These are phyloP conservation scores for Erythrolamprus reginae DNA, from an alignment of 2,113 vertebrate species.

Conservation along the genomic window DNA sequence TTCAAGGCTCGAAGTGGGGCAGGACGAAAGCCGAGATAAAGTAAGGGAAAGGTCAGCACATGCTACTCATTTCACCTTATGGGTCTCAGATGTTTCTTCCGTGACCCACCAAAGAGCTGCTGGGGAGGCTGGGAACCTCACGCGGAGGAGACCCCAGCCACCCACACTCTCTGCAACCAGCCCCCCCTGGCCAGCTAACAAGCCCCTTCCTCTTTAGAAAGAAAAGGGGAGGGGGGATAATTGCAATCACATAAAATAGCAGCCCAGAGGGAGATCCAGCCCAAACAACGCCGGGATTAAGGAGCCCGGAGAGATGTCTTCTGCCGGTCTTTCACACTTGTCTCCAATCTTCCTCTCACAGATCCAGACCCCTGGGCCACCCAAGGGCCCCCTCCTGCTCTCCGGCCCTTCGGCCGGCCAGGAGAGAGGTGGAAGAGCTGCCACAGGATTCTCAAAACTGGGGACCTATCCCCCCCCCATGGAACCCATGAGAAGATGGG, in stretches of 20 bases:
- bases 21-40: not conserved
- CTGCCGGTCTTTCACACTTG: not conserved
- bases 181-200: not conserved
- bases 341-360: not conserved
- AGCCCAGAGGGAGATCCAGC: not conserved
- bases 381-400: no score
- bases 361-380: not conserved
- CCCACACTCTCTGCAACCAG: not conserved
- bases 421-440: not conserved
- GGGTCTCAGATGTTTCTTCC: not conserved
- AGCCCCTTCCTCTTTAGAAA: not conserved
- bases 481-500: not conserved
- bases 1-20: not conserved
- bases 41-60: not conserved
- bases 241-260: not conserved
- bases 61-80: not conserved
- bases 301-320: not conserved
- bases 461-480: not conserved
- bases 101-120: not conserved
- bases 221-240: no score
- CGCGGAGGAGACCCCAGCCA: not conserved
- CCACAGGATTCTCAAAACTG: fast-evolving
- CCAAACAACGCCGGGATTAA: not conserved
- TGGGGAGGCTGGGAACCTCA: not conserved
- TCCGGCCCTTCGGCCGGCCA: not conserved